Base-by-base conservation (phyloP, 2,888 invertebrate species). In the Cybosia mesomella region DNA sequence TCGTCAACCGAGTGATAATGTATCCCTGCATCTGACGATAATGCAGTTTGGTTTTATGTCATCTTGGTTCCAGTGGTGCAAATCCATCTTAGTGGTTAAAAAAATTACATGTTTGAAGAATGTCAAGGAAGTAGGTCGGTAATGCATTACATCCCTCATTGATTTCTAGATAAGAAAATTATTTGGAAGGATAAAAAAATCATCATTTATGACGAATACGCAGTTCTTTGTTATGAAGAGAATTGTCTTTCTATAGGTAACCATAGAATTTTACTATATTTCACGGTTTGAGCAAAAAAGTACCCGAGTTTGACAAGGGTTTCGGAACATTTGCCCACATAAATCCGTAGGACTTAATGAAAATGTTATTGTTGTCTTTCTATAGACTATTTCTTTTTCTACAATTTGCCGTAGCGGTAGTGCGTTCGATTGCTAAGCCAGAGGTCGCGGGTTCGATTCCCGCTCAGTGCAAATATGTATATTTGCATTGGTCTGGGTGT, bases 201-300 rank as follows among this genome's bases (percentile, higher is more conserved):
- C 13, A 36, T 36, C 7, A 49, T 49, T 49, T 49, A 49, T 49
- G 8, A 49, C n/a, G n/a, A 18, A 49, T 49, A 43, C 18, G 18
- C 1, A 43, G 43, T 49, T n/a, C 49, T n/a, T n/a, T 49, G 49
- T 49, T n/a, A n/a, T n/a, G n/a, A 49, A n/a, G 18, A 43, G n/a
- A 49, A 49, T 49, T n/a, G n/a, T 49, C 49, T 49, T 49, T 49
- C 49, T 49, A 49, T 9, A n/a, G 49, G n/a, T 49, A 8, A 49
- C 49, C 49, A 49, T 49, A 49, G n/a, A 49, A 49, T 49, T 49
- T 49, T 49, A 49, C 49, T 49, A 49, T 49, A 49, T 49, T 49
- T 49, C n/a, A 49, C 49, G 49, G 49, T 9, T 49, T 49, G 49
- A n/a, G 8, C 49, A 49, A n/a, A 49, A n/a, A 49, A 49, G 49